A percentile compares a stretch with the other conserved stretches of the same genome.
Evolutionary conservation across 2,888 invertebrate genomes (phyloP).

Genomic region (Metellina segmentata): DNA sequence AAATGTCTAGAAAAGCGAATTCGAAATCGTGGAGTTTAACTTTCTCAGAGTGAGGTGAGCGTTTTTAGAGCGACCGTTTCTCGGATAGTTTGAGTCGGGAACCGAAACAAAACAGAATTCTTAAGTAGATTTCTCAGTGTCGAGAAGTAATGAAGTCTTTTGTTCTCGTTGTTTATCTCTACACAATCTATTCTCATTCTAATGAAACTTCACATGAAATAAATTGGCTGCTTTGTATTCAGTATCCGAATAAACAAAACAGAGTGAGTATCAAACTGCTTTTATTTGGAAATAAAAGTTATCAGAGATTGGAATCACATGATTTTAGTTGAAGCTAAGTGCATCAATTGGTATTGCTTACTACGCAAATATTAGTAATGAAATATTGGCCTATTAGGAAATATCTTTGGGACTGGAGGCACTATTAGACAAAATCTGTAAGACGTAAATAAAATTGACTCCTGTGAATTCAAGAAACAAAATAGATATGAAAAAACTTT

Average conservation of each 20-base stretch:
- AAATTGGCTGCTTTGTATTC: not conserved
- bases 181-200: not conserved
- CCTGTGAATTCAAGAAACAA: no score
- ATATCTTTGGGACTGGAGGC: no score
- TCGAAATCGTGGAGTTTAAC: slow-evolving; percentile 12
- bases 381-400: no score
- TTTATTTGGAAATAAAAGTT: not conserved
- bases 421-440: no score
- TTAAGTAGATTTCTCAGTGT: not conserved
- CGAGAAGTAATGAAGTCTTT: not conserved
- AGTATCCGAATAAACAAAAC: not conserved
- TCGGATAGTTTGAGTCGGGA: not conserved
- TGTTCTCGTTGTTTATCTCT: not conserved
- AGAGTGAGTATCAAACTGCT: not conserved
- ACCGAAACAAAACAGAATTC: not conserved
- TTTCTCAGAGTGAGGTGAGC: not conserved
- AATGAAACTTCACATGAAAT: not conserved
- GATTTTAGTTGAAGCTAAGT: no score
- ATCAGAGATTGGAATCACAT: no score
- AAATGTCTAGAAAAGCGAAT: slow-evolving; percentile 9
- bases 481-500: no score
- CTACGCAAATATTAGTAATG: no score
- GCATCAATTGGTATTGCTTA: no score
- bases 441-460: no score
- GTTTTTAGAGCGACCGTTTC: not conserved